Evolutionary conservation across 1,140 invertebrate species (phyloP).

Genomic region (Heliconius himera): DNA sequence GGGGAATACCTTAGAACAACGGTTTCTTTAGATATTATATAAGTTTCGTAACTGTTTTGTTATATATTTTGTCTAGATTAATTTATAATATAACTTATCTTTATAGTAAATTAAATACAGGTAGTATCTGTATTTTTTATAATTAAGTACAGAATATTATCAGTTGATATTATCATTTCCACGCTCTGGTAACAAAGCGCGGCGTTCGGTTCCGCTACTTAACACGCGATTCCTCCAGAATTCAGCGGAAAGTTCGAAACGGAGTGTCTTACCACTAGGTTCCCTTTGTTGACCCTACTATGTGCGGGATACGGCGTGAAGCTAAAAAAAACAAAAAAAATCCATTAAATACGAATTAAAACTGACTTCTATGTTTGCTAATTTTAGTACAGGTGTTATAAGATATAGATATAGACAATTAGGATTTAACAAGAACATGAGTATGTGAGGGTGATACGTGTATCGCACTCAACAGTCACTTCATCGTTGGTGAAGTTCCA

Average conservation of each 20-base stretch:
- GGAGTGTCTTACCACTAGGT: too few relatives aligned
- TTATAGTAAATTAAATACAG: too few relatives aligned
- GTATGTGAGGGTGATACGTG: neutral
- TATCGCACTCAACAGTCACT: constrained; percentile 13
- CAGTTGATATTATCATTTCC: too few relatives aligned
- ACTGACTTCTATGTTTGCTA: neutral
- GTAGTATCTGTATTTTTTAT: neutral
- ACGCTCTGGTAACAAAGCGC: too few relatives aligned
- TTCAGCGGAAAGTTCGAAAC: too few relatives aligned
- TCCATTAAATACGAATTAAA: neutral
- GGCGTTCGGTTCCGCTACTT: too few relatives aligned
- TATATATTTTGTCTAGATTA: neutral
- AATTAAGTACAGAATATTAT: neutral
- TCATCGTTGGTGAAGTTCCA: constrained; percentile 4
- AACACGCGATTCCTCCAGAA: too few relatives aligned
- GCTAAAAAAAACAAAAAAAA: too few relatives aligned
- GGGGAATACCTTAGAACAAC: constrained; percentile 16
- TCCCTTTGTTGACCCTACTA: too few relatives aligned
- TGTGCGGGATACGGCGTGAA: too few relatives aligned
- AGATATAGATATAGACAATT: neutral
- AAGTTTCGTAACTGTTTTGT: neutral
- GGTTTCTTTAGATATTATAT: neutral
- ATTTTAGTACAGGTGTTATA: neutral
- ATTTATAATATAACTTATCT: neutral
- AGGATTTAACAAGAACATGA: neutral